These are phyloP conservation scores for Terrapene triunguis DNA, from an alignment of 2,113 vertebrate species.

Conservation along the genomic window DNA sequence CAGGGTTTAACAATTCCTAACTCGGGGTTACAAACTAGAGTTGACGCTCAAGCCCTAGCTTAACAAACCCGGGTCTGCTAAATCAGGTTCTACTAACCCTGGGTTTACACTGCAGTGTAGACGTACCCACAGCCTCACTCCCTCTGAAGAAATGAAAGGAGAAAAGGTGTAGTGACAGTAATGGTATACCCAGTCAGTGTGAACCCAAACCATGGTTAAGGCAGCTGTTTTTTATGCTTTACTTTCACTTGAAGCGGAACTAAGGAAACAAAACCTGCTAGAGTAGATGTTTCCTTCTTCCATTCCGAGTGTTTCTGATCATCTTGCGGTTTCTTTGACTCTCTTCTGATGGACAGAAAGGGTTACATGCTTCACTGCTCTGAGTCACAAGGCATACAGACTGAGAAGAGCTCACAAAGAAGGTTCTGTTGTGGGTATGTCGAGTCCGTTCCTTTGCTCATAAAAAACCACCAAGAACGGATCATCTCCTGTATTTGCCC, in stretches of 20 bases:
- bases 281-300: neutral
- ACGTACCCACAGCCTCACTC: neutral
- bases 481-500: too few species aligned
- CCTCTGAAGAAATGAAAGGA: neutral
- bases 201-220: neutral
- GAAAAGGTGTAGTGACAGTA: fast-evolving
- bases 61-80: too few species aligned
- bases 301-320: neutral
- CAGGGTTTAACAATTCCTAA: too few species aligned
- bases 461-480: neutral
- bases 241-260: neutral
- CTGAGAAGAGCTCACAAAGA: neutral
- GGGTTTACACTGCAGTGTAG: too few species aligned
- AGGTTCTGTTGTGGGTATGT: neutral
- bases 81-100: too few species aligned
- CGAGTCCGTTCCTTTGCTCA: neutral
- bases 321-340: neutral
- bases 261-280: neutral
- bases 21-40: too few species aligned
- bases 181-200: neutral
- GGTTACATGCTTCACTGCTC: neutral
- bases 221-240: neutral
- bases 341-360: neutral
- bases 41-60: too few species aligned
- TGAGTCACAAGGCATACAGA: neutral